Evolutionary conservation across 2,113 vertebrate genomes (phyloP).

Genomic region (Ancistrus triradiatus): DNA sequence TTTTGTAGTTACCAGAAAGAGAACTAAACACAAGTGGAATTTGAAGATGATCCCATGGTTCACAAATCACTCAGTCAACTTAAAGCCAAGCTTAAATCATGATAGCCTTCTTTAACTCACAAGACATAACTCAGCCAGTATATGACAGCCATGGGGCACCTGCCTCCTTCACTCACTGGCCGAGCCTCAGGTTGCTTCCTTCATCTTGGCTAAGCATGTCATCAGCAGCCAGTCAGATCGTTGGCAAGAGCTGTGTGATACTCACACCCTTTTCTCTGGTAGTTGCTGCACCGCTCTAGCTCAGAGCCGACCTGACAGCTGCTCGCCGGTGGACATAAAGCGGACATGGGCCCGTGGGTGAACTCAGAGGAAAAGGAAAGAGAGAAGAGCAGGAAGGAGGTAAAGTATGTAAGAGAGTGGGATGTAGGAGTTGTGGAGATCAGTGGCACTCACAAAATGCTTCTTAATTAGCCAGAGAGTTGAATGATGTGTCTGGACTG

Average conservation of each 20-base stretch:
- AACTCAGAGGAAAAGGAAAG: constrained; percentile 46
- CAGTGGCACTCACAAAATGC: too few species aligned
- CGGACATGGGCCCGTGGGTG: constrained; percentile 55
- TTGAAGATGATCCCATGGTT: too few species aligned
- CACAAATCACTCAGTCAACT: too few species aligned
- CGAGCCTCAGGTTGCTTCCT: constrained; percentile 58
- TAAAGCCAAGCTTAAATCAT: too few species aligned
- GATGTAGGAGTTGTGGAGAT: neutral
- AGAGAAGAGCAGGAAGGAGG: constrained; percentile 50
- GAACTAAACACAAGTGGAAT: too few species aligned
- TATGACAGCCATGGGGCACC: constrained; percentile 5
- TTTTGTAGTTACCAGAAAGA: too few species aligned
- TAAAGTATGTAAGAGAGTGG: constrained; percentile 49
- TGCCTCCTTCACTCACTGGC: constrained; percentile 55
- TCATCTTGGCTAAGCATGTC: constrained; percentile 57
- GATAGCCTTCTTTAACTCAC: too few species aligned
- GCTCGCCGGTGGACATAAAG: constrained; percentile 23
- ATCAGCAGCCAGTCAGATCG: constrained; percentile 33
- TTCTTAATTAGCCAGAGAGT: too few species aligned
- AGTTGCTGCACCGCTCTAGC: neutral
- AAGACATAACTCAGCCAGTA: neutral
- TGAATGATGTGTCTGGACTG: too few species aligned
- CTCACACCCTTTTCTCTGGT: neutral
- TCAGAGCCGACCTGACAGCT: constrained; percentile 10
- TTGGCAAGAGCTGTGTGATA: constrained; percentile 39